Percentiles rank a stretch among this genome's conserved stretches.
These are phyloP conservation scores for Proisotoma minuta DNA, from an alignment of 2,888 invertebrate genomes.

Conservation along the genomic window DNA sequence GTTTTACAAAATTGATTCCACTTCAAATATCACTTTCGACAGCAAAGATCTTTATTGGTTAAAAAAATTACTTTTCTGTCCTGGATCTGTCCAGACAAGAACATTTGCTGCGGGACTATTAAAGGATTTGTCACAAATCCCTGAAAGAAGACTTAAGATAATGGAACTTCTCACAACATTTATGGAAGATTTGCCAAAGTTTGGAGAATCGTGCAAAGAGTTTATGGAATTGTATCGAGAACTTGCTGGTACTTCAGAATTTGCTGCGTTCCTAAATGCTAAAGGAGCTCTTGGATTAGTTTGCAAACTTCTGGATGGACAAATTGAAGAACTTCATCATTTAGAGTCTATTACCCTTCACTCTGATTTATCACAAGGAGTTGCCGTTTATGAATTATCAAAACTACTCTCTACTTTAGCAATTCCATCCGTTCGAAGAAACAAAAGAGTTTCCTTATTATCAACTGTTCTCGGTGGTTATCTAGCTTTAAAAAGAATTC, in stretches of 20 bases:
- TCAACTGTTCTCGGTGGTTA: conserved; percentile 85
- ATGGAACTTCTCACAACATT: conserved; percentile 82
- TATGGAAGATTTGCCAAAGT: conserved; percentile 75
- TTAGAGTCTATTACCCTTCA: conserved; percentile 88
- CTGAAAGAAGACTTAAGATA: conserved; percentile 41
- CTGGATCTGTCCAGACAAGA: conserved; percentile 46
- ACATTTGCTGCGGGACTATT: conserved; percentile 43
- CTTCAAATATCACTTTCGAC: conserved; percentile 29
- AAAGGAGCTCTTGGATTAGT: conserved; percentile 78
- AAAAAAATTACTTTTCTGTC: conserved; percentile 45
- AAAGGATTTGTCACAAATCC: conserved; percentile 44
- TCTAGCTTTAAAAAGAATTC: conserved; percentile 78
- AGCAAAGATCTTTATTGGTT: conserved; percentile 40
- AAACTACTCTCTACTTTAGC: conserved; percentile 41
- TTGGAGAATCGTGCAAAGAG: conserved; percentile 89
- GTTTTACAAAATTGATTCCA: conserved; percentile 35
- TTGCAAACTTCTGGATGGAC: conserved; percentile 77
- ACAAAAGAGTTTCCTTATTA: conserved; percentile 41
- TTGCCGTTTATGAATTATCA: conserved; percentile 45
- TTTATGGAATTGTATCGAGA: conserved; percentile 81
- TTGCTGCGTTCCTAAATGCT: conserved; percentile 88
- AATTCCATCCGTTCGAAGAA: conserved; percentile 45
- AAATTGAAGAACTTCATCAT: conserved; percentile 81
- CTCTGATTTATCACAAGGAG: conserved; percentile 83
- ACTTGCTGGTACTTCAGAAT: conserved; percentile 77